A percentile compares a stretch with the other conserved stretches of the same genome.
These are phyloP conservation scores for Nerophis lumbriciformis DNA, from an alignment of 2,113 vertebrate genomes.

Conservation along the genomic window DNA sequence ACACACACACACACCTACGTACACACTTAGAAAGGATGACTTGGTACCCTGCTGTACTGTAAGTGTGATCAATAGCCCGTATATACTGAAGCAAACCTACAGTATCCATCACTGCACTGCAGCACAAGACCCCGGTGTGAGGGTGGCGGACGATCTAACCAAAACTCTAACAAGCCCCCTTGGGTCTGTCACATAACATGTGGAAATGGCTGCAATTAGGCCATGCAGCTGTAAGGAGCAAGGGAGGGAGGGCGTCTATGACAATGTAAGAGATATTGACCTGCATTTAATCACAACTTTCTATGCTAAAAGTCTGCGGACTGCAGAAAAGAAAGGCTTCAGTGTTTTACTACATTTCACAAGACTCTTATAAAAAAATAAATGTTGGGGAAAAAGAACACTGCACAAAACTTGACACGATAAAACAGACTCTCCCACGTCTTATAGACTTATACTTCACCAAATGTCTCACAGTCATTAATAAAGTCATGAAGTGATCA, in stretches of 20 bases:
- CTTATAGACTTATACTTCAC: too few relatives aligned
- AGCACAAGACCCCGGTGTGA: conserved; percentile 20
- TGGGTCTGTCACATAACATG: conserved; percentile 52
- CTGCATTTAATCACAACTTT: conserved; percentile 34
- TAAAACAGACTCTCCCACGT: too few relatives aligned
- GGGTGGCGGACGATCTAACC: conserved; percentile 18
- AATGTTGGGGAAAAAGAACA: too few relatives aligned
- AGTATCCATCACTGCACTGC: conserved; percentile 32
- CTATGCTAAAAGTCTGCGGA: conserved; percentile 19
- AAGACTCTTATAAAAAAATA: too few relatives aligned
- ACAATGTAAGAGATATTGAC: conserved; percentile 40
- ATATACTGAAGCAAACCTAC: conserved; percentile 31
- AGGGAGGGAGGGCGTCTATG: conserved; percentile 24
- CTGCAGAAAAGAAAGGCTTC: conserved; percentile 30
- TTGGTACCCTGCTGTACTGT: conserved; percentile 14
- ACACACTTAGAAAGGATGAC: conserved; percentile 3
- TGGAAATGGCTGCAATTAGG: conserved; percentile 69
- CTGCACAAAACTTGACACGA: too few relatives aligned
- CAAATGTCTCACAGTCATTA: too few relatives aligned
- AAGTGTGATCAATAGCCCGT: conserved; percentile 44
- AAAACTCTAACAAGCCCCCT: conserved; percentile 59
- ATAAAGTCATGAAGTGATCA: too few relatives aligned
- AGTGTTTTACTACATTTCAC: neutral
- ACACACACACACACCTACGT: conserved; percentile 9
- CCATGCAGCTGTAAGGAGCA: conserved; percentile 45